These are phyloP conservation scores for Poeciliopsis turneri DNA, from an alignment of 2,797 vertebrate species.

Conservation along the genomic window DNA sequence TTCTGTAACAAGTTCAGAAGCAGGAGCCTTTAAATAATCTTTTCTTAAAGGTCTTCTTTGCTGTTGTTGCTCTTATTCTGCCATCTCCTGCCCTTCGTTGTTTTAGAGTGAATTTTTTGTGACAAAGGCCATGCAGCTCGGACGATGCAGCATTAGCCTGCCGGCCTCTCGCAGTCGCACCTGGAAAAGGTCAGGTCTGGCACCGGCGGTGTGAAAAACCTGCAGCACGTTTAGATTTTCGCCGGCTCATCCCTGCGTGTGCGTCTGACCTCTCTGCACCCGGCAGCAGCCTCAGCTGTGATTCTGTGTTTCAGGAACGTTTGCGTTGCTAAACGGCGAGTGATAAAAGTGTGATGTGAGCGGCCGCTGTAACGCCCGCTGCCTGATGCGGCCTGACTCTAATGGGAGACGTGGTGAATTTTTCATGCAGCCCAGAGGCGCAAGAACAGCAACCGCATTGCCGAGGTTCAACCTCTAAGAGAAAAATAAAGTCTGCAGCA, in stretches of 20 bases:
- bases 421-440: conserved; percentile 91
- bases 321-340: conserved; percentile 67
- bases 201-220: conserved; percentile 69
- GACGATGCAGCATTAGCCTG: conserved; percentile 36
- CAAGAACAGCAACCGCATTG: conserved; percentile 77
- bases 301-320: conserved; percentile 67
- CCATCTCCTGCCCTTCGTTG: background rate
- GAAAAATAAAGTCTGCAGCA: conserved; percentile 31
- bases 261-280: conserved; percentile 22
- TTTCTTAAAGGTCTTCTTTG: background rate
- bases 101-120: conserved; percentile 2
- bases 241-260: conserved; percentile 24
- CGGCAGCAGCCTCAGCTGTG: conserved; percentile 42
- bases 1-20: background rate
- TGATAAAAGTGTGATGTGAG: conserved; percentile 52
- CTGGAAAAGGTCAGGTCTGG: conserved; percentile 72
- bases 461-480: conserved; percentile 76
- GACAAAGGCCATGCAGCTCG: conserved; percentile 14
- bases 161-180: conserved; percentile 48
- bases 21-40: background rate
- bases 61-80: background rate
- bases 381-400: conserved; percentile 88
- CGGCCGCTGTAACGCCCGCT: conserved; percentile 55
- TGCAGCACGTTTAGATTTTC: conserved; percentile 42
- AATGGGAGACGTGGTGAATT: conserved; percentile 92